Percentiles rank a stretch among this genome's conserved stretches.
These are phyloP conservation scores for Brachypterus glaber DNA, from an alignment of 2,888 invertebrate genomes.

Conservation along the genomic window DNA sequence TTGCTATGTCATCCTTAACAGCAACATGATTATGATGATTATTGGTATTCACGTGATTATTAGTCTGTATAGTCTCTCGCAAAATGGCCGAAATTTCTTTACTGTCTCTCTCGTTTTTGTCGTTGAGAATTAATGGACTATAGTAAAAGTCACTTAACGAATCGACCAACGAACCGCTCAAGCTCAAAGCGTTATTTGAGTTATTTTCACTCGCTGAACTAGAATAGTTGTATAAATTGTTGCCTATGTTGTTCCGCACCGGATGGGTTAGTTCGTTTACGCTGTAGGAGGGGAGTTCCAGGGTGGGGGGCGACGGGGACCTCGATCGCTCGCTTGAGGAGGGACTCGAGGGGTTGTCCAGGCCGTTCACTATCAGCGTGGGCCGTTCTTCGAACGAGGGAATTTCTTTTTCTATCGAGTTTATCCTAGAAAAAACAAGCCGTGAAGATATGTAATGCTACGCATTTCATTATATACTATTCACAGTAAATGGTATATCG, in stretches of 20 bases:
- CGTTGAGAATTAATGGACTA: constrained; percentile 17
- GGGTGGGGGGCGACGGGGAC: constrained; percentile 36
- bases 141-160: constrained; percentile 25
- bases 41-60: too few relatives aligned
- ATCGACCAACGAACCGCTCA: constrained; percentile 20
- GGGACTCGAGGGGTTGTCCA: constrained; percentile 28
- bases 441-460: too few relatives aligned
- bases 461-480: too few relatives aligned
- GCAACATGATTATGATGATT: too few relatives aligned
- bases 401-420: constrained; percentile 30
- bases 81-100: constrained; percentile 36
- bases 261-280: background rate
- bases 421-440: constrained; percentile 30
- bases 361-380: constrained; percentile 31
- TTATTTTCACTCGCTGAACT: background rate
- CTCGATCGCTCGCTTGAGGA: constrained; percentile 30
- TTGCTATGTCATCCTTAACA: too few relatives aligned
- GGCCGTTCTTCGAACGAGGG: constrained; percentile 32
- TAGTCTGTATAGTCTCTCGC: too few relatives aligned
- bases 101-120: too few relatives aligned
- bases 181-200: constrained; percentile 10
- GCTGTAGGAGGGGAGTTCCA: constrained; percentile 31
- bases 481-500: too few relatives aligned
- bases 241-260: background rate
- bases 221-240: constrained; percentile 1